These are phyloP conservation scores for Pituophis catenifer DNA, from an alignment of 2,113 vertebrate genomes.

Conservation along the genomic window DNA sequence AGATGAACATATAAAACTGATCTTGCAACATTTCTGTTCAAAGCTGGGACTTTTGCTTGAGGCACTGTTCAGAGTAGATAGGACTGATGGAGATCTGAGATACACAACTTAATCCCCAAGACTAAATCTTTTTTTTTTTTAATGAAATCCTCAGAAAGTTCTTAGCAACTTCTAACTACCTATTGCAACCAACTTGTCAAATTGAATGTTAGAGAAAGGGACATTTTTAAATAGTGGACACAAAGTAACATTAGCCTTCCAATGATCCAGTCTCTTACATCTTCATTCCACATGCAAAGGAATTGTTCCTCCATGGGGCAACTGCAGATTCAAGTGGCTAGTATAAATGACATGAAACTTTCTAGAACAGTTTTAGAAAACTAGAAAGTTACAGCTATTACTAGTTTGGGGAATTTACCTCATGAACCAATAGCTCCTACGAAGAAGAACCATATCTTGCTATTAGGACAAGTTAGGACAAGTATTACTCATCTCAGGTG, in stretches of 20 bases:
- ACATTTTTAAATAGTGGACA: not conserved
- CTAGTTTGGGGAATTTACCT: not conserved
- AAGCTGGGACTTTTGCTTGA: not conserved
- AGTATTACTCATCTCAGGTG: not conserved
- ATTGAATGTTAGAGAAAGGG: not conserved
- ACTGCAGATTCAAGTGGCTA: not conserved
- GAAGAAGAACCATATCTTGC: not conserved
- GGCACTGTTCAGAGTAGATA: not conserved
- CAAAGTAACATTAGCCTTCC: not conserved
- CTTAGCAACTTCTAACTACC: not conserved
- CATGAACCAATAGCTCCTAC: not conserved
- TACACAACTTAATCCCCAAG: not conserved
- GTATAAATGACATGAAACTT: not conserved
- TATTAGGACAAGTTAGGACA: not conserved
- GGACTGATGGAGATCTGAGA: not conserved
- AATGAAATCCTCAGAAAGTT: not conserved
- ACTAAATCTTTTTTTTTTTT: not conserved
- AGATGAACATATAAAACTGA: not conserved
- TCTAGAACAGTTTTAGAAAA: not conserved
- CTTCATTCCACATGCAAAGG: not conserved
- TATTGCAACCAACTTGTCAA: not conserved
- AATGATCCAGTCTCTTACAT: not conserved
- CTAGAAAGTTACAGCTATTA: not conserved
- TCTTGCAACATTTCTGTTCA: not conserved
- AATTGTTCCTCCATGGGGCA: not conserved